A percentile compares a stretch with the other conserved stretches of the same genome.
Conservation (phyloP, 2,113 vertebrate genomes). For the Labeo catla region DNA sequence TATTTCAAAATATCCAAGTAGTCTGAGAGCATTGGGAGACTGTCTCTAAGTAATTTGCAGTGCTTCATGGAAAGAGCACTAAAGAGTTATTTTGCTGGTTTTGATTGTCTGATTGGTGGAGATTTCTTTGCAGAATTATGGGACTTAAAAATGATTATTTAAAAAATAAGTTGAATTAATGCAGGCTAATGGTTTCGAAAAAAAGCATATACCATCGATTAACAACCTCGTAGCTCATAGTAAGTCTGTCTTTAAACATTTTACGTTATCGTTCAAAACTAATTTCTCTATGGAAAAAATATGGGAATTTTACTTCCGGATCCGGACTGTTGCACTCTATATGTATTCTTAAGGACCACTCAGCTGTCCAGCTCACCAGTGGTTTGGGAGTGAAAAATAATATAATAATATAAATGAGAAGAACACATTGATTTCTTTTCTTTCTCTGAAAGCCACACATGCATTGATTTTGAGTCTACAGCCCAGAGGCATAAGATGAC, state of each 20-base stretch:
- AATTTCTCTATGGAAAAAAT: background rate
- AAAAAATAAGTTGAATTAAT: background rate
- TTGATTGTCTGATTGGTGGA: background rate
- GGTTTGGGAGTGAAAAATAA: slow-evolving; percentile 39
- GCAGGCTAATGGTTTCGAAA: background rate
- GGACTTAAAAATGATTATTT: background rate
- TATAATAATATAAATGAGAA: slow-evolving; percentile 39
- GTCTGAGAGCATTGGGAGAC: background rate
- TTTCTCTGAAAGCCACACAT: slow-evolving; percentile 43
- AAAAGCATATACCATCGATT: background rate
- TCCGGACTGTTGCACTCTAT: background rate
- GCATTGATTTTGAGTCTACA: slow-evolving; percentile 59
- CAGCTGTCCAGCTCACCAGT: background rate
- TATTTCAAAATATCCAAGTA: too few relatives aligned
- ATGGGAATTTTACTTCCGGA: background rate
- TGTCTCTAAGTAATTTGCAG: too few relatives aligned
- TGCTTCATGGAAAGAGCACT: background rate
- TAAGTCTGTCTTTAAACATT: background rate
- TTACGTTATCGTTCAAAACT: background rate
- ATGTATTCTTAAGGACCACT: background rate
- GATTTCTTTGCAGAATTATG: background rate
- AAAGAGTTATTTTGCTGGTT: background rate
- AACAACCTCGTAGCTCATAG: background rate
- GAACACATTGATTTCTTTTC: slow-evolving; percentile 67
- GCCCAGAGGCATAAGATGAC: slow-evolving; percentile 32